phyloP scores from a whole-genome alignment of 1,140 invertebrate species.

The Cardiocondyla obscurior region DNA sequence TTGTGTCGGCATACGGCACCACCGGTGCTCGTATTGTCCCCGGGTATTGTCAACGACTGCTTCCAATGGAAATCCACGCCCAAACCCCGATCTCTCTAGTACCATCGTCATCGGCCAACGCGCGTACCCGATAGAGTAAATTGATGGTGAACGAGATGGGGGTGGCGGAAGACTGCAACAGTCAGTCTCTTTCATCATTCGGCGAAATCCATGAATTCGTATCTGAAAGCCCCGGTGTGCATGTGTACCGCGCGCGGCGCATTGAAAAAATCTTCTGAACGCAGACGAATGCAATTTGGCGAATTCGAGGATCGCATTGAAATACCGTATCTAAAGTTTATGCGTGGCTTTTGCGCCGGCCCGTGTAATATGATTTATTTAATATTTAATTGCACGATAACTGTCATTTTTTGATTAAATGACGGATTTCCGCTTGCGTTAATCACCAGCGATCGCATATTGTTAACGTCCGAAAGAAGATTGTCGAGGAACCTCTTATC shows the following conservation, averaged over 20 bases:
- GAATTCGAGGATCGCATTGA: neutral
- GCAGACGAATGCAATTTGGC: neutral
- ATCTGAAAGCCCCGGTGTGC: conserved; percentile 22
- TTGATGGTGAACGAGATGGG: conserved; percentile 41
- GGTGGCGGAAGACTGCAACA: conserved; percentile 48
- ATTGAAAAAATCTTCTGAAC: conserved; percentile 30
- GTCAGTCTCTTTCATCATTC: conserved; percentile 51
- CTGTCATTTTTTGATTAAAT: conserved; percentile 30
- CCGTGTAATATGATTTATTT: conserved; percentile 23
- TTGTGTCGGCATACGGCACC: conserved; percentile 65
- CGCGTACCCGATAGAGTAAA: conserved; percentile 51
- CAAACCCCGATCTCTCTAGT: conserved; percentile 47
- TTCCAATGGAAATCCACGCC: conserved; percentile 55
- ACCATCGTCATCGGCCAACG: conserved; percentile 50
- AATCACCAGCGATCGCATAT: neutral
- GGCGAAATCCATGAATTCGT: conserved; percentile 42
- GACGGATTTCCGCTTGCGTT: conserved; percentile 25
- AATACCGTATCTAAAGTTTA: neutral
- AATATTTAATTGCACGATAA: conserved; percentile 30
- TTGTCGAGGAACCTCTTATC: neutral
- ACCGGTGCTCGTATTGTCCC: conserved; percentile 65
- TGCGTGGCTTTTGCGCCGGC: neutral
- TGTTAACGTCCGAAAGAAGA: conserved; percentile 10
- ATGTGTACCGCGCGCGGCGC: neutral
- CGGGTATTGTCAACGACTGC: conserved; percentile 65